Conservation (phyloP, 2,797 vertebrate species). For the Tapera naevia region DNA sequence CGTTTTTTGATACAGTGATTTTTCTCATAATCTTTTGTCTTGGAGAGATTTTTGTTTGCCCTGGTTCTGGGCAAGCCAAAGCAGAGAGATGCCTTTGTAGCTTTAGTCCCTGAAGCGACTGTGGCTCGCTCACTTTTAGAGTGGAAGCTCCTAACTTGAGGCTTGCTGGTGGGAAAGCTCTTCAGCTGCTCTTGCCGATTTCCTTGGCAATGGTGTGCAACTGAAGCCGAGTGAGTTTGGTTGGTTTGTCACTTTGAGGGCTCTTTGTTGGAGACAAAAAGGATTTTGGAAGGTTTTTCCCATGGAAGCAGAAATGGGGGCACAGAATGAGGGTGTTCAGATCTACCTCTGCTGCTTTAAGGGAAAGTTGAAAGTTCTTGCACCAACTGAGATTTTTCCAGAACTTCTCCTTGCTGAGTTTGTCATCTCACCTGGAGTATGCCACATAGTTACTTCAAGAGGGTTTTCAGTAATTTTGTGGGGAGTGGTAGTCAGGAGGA, state of each 20-base stretch:
- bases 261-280: background rate
- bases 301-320: background rate
- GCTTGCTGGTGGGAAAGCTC: background rate
- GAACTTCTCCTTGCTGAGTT: background rate
- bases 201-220: background rate
- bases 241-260: background rate
- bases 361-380: background rate
- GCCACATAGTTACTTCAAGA: background rate
- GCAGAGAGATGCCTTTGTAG: background rate
- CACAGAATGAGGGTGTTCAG: background rate
- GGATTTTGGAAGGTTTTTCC: background rate
- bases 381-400: background rate
- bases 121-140: background rate
- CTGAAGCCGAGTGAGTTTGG: background rate
- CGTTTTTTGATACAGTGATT: background rate
- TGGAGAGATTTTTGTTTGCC: background rate
- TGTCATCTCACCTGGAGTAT: background rate
- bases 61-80: background rate
- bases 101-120: background rate
- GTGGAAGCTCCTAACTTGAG: background rate
- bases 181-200: background rate
- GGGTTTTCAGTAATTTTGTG: background rate
- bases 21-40: background rate
- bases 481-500: background rate
- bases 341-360: background rate